These are phyloP conservation scores for Tinamus major DNA, from an alignment of 2,797 vertebrate species.

Conservation along the genomic window DNA sequence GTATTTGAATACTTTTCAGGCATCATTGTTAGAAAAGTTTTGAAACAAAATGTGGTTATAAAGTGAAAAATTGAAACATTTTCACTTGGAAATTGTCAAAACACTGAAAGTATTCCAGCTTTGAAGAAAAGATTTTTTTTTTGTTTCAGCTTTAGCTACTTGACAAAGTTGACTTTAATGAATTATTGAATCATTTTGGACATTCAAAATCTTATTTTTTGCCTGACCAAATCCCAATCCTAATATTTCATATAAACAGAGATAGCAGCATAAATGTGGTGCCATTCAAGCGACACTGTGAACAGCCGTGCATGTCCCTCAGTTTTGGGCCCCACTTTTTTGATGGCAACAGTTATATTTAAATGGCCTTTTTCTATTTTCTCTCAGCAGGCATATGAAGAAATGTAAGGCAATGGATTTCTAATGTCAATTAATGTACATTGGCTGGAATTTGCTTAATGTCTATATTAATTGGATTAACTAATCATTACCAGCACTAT, in stretches of 20 bases:
- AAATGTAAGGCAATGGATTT: neutral
- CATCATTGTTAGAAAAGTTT: neutral
- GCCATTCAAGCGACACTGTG: neutral
- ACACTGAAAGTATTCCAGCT: neutral
- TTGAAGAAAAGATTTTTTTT: neutral
- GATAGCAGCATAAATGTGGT: neutral
- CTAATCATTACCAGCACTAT: neutral
- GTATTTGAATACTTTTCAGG: neutral
- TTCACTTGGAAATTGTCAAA: neutral
- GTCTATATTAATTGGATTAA: conserved; percentile 8
- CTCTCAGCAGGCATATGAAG: neutral
- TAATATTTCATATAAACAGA: neutral
- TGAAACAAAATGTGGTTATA: neutral
- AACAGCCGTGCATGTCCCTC: neutral
- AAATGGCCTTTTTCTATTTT: neutral
- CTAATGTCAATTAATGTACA: neutral
- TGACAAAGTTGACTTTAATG: neutral
- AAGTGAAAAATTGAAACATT: neutral
- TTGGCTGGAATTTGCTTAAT: neutral
- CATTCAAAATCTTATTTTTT: neutral
- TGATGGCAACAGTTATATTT: neutral
- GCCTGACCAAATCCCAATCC: neutral
- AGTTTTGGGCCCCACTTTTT: neutral
- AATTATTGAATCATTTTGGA: neutral
- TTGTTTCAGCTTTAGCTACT: neutral